Conservation (phyloP, 1,140 invertebrate genomes). For the Colletes gigas region DNA sequence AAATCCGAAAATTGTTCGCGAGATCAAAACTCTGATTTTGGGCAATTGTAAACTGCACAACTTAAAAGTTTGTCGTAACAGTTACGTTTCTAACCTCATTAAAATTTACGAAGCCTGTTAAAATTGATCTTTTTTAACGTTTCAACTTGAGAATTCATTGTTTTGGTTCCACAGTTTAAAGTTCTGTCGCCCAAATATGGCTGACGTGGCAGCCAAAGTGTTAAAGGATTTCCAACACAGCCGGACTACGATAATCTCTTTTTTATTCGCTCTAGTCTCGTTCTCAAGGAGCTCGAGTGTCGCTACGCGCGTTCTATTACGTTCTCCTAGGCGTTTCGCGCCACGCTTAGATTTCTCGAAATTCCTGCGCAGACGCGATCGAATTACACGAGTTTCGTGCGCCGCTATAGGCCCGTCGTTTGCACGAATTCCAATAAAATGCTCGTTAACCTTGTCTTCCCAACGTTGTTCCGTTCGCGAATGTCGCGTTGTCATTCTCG, state of each 20-base stretch:
- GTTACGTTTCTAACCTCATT: too few relatives aligned
- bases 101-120: too few relatives aligned
- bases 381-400: background rate
- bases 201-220: too few relatives aligned
- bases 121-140: too few relatives aligned
- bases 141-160: too few relatives aligned
- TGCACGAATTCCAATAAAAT: background rate
- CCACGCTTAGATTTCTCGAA: conserved; percentile 34
- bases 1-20: too few relatives aligned
- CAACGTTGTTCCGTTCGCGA: background rate
- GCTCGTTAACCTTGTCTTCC: conserved; percentile 19
- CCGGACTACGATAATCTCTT: background rate
- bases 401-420: background rate
- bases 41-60: too few relatives aligned
- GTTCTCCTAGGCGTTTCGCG: background rate
- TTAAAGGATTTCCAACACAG: background rate
- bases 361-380: conserved; percentile 20
- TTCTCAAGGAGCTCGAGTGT: too few relatives aligned
- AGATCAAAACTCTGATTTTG: too few relatives aligned
- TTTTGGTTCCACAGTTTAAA: too few relatives aligned
- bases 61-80: too few relatives aligned
- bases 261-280: background rate
- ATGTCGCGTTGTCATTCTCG: conserved; percentile 32
- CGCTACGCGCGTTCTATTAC: background rate
- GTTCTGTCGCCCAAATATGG: too few relatives aligned